Evolutionary conservation across 2,888 invertebrate genomes (phyloP), one percentile per base, ranked within the genome.

Genomic region (Pammene fasciana): DNA sequence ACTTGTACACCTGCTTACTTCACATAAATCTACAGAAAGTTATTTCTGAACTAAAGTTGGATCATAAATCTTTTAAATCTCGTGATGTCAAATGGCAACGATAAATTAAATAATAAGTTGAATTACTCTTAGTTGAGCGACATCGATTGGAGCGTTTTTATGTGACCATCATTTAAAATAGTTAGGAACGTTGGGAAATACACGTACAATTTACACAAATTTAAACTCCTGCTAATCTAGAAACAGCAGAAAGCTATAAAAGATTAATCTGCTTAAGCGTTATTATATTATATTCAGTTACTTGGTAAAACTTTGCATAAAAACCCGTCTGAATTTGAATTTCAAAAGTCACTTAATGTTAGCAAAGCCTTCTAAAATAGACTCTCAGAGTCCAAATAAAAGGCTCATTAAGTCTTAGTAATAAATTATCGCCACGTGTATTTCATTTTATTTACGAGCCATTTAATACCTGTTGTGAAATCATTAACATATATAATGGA

Each of bases 391-490:
- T 60, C n/a, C 0, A 43, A 54, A 36, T 59, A 18, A 68, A 50
- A 38, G 56, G 8, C 50, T 26, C 64, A 52, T 52, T 64, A 68
- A 36, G 9, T 50, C 43, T 16, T 26, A n/a, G 62, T 14, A 45
- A 65, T 68, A 68, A 65, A 65, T 68, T 59, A 65, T 36, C 9
- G 46, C 59, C 59, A 59, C 59, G 65, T 68, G 59, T 34, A 55
- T 68, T 52, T 64, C 11, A 18, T 34, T 45, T 65, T 65, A 68
- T 68, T 65, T 54, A 68, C 52, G 43, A 45, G 16, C 57, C 52
- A 16, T 65, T 59, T 65, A 48, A 41, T 57, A 65, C 57, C 56
- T 26, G 65, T 59, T 68, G 41, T 46, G 56, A 59, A 65, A 65
- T 59, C 26, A 65, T 68, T 68, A 46, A 38, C 59, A 68, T 57